These are phyloP conservation scores for Boleophthalmus pectinirostris DNA, from an alignment of 2,113 vertebrate species.

Conservation along the genomic window DNA sequence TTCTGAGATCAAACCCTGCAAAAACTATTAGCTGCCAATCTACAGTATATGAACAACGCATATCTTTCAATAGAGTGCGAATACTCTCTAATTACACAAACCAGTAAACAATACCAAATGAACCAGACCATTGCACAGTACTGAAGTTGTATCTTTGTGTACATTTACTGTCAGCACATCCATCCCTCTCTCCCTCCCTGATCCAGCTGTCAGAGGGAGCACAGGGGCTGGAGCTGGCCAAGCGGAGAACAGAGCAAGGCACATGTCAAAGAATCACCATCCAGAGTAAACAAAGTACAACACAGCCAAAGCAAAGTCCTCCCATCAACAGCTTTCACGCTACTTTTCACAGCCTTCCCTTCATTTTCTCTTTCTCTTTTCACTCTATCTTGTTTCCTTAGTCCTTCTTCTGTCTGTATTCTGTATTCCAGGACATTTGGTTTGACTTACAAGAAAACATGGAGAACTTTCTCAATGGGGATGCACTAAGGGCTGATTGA, in stretches of 20 bases:
- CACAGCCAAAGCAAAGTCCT: slow-evolving; percentile 65
- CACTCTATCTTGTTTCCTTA: slow-evolving; percentile 26
- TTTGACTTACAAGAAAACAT: no score
- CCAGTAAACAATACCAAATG: background rate
- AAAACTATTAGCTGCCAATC: background rate
- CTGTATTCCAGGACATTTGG: no score
- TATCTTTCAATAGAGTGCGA: no score
- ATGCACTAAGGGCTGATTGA: no score
- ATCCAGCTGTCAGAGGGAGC: slow-evolving; percentile 67
- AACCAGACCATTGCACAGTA: no score
- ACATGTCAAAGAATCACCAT: slow-evolving; percentile 75
- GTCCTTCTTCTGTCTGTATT: no score
- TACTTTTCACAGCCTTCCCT: slow-evolving; percentile 33
- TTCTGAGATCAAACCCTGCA: background rate
- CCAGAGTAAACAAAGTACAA: slow-evolving; percentile 74
- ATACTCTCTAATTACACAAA: background rate
- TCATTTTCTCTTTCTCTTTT: slow-evolving; percentile 1
- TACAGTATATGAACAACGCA: background rate
- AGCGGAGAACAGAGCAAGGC: slow-evolving; percentile 73
- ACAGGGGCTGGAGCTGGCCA: slow-evolving; percentile 69
- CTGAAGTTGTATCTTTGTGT: slow-evolving; percentile 28
- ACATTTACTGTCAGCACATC: slow-evolving; percentile 49
- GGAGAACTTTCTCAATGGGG: no score
- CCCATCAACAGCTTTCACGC: slow-evolving; percentile 55
- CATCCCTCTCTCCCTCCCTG: slow-evolving; percentile 46